These are phyloP conservation scores for Tragelaphus scriptus DNA, from an alignment of 2,113 vertebrate genomes.

Conservation along the genomic window DNA sequence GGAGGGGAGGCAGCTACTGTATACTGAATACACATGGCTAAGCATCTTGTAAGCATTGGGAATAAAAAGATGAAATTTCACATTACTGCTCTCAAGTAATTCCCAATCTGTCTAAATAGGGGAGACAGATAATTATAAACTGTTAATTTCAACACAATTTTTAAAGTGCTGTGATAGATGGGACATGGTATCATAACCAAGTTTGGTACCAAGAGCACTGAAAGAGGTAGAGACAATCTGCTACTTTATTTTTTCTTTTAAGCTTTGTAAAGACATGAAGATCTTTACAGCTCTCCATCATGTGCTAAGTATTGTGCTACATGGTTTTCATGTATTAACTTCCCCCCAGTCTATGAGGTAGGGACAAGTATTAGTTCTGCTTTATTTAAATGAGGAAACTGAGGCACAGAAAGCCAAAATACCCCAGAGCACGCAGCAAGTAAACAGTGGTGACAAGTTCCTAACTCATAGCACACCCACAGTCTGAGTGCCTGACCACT, in stretches of 20 bases:
- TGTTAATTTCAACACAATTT: conserved; percentile 10
- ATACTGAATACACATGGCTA: neutral
- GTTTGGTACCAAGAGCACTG: neutral
- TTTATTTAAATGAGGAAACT: neutral
- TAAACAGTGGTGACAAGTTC: neutral
- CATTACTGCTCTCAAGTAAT: neutral
- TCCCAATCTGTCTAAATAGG: neutral
- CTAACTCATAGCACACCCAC: neutral
- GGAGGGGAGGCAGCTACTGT: neutral
- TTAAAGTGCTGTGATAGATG: neutral
- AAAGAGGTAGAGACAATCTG: neutral
- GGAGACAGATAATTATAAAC: neutral
- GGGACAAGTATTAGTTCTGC: neutral
- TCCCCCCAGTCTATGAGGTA: neutral
- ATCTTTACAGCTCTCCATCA: neutral
- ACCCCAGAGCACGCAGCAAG: neutral
- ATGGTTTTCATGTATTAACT: neutral
- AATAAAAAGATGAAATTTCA: neutral
- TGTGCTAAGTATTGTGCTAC: neutral
- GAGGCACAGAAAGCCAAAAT: neutral
- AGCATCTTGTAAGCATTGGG: neutral
- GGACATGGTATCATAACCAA: neutral
- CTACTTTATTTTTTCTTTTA: neutral
- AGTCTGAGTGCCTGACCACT: neutral
- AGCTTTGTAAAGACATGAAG: neutral